Base-by-base conservation (phyloP, 2,113 vertebrate species). In the Accipiter virgatus region DNA sequence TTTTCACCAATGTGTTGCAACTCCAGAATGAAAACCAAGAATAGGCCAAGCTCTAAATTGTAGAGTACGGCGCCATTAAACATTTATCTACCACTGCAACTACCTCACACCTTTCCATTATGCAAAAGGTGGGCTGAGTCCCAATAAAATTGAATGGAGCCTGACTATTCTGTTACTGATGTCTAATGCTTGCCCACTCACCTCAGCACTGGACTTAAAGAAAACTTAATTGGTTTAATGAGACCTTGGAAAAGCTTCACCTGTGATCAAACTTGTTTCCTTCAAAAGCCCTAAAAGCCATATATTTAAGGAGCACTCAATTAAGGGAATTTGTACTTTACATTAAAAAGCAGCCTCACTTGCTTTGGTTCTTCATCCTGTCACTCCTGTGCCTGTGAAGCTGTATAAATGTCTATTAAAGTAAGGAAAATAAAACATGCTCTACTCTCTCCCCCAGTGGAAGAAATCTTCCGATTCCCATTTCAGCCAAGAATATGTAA, bases 181-280 rank as follows among this genome's bases (percentile, higher is more conserved):
- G 52, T 85, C 74, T 84, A 93, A 84, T 31, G 42, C 36, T 47
- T 73, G 45, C 73, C 63, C 56, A 63, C 40, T 53, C n/a, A n/a
- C 80, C 38, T 91, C 77, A 93, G 27, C 50, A 27, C 77, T 92
- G 52, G 53, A 48, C 53, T 83, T 96, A 25, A 82, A 91, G 55
- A 81, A 96, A 88, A 50, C 32, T 92, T 96, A 90, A 81, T 96
- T 95, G 92, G 22, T 55, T 95, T 26, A 90, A 74, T 81, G 63
- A 96, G 62, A 95, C 23, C 66, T 90, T 74, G 48, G 67, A 92
- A 89, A 97, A 95, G 31, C 34, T 7, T 94, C 10, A 78, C 23
- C 25, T 94, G 23, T 63, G 7, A n/a, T 70, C 47, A 77, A 90
- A 62, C 7, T 34, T 23, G 36, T 66, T 97, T 93, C 59, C 71